Base-by-base conservation (phyloP, 1,140 invertebrate species). In the Bradysia coprophila region DNA sequence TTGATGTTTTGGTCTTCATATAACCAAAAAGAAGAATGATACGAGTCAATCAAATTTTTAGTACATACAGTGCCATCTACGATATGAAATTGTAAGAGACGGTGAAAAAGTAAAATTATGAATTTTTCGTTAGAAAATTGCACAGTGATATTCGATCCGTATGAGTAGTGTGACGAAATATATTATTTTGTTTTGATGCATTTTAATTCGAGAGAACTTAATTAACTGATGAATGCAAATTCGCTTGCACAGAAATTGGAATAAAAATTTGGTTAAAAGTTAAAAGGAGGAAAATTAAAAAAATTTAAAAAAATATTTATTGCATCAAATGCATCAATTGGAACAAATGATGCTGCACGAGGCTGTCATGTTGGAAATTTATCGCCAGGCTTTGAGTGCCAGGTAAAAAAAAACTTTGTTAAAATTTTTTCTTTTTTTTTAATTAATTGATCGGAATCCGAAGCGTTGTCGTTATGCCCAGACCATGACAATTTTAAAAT, bases 281-380 rank as follows among this genome's bases (percentile, higher is more conserved):
- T 34, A 16, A 34, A 34, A 34, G n/a, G 18, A 34, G 18, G 18
- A 15, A 34, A 34, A n/a, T n/a, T n/a, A n/a, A n/a, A n/a, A n/a
- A n/a, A n/a, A n/a, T n/a, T n/a, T n/a, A n/a, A n/a, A n/a, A n/a
- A n/a, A n/a, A n/a, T n/a, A n/a, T n/a, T n/a, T 16, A 34, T 34
- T 34, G 32, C 32, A 34, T n/a, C 21, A 39, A 39, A 39, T 39
- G 38, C 38, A 39, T 21, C 38, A 39, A 42, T 22, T 42, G 8
- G 22, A 43, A n/a, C 34, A 43, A 56, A 61, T 61, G 58, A 61
- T 61, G 58, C 55, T 61, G 37, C 58, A 61, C 56, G 58, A 61
- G 54, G 58, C 58, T 44, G 58, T 61, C 45, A 61, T 61, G 58
- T 45, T 61, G 53, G 58, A 61, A 43, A 61, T 61, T 49, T 61